Conservation (phyloP, 1,140 invertebrate genomes). For the Drosophila yakuba region DNA sequence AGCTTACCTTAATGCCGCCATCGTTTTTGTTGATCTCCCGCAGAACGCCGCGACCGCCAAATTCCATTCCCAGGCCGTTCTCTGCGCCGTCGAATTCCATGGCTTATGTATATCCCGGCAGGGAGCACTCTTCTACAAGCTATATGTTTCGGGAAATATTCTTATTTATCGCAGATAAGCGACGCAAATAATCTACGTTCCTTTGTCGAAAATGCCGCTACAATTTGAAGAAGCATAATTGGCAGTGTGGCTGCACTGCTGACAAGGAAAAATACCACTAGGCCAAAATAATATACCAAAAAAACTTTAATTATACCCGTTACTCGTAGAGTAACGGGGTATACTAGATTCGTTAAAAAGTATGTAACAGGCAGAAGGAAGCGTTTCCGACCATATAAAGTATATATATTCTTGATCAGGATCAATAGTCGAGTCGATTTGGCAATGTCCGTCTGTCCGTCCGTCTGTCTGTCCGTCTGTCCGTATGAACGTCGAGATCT, state of each 20-base stretch:
- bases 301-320: too few relatives aligned
- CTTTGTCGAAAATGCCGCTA: constrained; percentile 65
- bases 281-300: neutral
- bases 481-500: too few relatives aligned
- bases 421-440: too few relatives aligned
- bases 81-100: constrained; percentile 52
- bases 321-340: too few relatives aligned
- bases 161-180: neutral
- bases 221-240: constrained; percentile 55
- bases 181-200: constrained; percentile 10
- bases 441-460: too few relatives aligned
- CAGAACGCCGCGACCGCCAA: constrained; percentile 51
- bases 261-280: neutral
- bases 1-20: constrained; percentile 61
- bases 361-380: too few relatives aligned
- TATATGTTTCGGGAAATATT: neutral
- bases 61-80: constrained; percentile 7
- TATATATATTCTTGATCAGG: too few relatives aligned
- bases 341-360: too few relatives aligned
- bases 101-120: neutral
- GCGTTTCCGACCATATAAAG: too few relatives aligned
- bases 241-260: neutral
- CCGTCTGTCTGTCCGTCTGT: too few relatives aligned
- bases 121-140: neutral
- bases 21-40: constrained; percentile 69